These are phyloP conservation scores for Lepisosteus osseus DNA, from an alignment of 2,113 vertebrate genomes.

Conservation along the genomic window DNA sequence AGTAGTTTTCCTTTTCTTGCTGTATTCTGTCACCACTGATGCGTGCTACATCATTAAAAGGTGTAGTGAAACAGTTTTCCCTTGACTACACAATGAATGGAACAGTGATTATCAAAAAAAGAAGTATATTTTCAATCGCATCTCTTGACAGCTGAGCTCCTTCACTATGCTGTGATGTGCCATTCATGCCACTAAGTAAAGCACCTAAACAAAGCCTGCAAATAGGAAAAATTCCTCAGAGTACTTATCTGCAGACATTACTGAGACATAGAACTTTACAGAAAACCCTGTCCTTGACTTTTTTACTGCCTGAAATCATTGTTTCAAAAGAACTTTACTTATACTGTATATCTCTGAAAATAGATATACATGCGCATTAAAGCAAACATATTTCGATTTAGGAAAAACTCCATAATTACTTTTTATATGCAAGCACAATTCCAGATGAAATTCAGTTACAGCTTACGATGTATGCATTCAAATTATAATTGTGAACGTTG, in stretches of 20 bases:
- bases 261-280: neutral
- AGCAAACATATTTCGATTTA: too few relatives aligned
- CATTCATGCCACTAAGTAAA: conserved; percentile 16
- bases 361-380: too few relatives aligned
- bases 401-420: too few relatives aligned
- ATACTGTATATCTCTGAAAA: neutral
- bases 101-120: conserved; percentile 6
- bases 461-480: too few relatives aligned
- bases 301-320: neutral
- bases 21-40: too few relatives aligned
- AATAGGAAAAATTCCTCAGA: neutral
- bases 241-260: neutral
- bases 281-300: neutral
- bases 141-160: conserved; percentile 24
- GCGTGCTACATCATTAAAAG: too few relatives aligned
- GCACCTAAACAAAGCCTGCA: conserved; percentile 24
- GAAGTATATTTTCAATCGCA: conserved; percentile 17
- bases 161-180: conserved; percentile 1
- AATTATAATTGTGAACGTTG: too few relatives aligned
- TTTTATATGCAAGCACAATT: too few relatives aligned
- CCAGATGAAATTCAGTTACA: too few relatives aligned
- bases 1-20: too few relatives aligned
- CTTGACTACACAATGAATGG: neutral
- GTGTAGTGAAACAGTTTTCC: conserved; percentile 5
- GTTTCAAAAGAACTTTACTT: neutral